phyloP scores from a whole-genome alignment of 2,113 vertebrate genomes.

The Malurus cyaneus region DNA sequence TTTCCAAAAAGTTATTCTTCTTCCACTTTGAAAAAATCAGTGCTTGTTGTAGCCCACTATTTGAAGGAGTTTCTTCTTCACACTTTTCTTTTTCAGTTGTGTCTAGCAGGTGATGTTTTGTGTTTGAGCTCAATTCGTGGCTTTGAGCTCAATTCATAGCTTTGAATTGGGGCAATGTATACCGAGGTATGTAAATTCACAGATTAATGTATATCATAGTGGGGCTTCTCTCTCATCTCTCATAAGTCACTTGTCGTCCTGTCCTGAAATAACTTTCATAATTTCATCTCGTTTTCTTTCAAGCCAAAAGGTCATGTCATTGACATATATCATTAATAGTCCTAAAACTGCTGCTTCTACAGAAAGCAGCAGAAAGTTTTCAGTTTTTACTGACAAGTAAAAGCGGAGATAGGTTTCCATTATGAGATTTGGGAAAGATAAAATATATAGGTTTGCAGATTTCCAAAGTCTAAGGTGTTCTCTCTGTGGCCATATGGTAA shows the following conservation, averaged over 20 bases:
- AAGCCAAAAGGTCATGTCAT: background rate
- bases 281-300: background rate
- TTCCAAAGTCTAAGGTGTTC: background rate
- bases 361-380: background rate
- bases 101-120: background rate
- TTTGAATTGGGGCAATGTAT: background rate
- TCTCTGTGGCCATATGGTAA: background rate
- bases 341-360: background rate
- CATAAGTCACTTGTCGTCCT: background rate
- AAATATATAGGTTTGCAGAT: background rate
- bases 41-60: background rate
- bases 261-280: background rate
- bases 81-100: background rate
- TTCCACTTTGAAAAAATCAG: background rate
- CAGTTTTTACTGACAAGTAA: background rate
- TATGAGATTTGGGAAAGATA: background rate
- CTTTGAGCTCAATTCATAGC: background rate
- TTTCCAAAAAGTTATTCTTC: background rate
- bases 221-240: background rate
- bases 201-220: background rate
- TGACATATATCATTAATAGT: background rate
- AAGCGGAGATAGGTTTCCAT: background rate
- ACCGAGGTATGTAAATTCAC: background rate
- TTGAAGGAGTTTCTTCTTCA: background rate
- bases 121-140: background rate